Evolutionary conservation across 2,888 invertebrate species (phyloP).

Genomic region (Idaea aversata): DNA sequence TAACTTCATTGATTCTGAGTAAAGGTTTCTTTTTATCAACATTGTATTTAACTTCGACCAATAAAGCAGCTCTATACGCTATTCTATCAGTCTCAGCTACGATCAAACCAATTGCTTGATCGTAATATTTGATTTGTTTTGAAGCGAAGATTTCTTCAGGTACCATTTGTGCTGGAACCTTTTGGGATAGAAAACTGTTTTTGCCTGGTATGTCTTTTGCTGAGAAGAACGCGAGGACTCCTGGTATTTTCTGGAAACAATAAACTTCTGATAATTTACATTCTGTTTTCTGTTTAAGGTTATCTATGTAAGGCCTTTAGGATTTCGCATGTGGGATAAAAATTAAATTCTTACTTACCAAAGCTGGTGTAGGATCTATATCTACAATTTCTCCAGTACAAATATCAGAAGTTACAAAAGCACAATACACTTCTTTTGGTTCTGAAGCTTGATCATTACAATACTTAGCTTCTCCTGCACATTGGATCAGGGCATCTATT

Average conservation of each 20-base stretch:
- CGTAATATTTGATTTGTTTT: slow-evolving; percentile 80
- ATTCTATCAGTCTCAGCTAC: slow-evolving; percentile 80
- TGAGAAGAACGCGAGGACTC: slow-evolving; percentile 83
- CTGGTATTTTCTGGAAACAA: slow-evolving; percentile 79
- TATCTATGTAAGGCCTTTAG: neutral
- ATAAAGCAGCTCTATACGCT: slow-evolving; percentile 79
- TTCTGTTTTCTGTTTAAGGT: neutral
- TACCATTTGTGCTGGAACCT: slow-evolving; percentile 25
- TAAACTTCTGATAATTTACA: neutral
- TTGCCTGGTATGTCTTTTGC: slow-evolving; percentile 85
- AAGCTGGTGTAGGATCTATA: slow-evolving; percentile 82
- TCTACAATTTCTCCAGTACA: slow-evolving; percentile 78
- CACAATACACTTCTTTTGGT: slow-evolving; percentile 83
- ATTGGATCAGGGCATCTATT: slow-evolving; percentile 81
- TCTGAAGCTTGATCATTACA: slow-evolving; percentile 81
- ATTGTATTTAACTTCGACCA: slow-evolving; percentile 80
- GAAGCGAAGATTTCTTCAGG: slow-evolving; percentile 75
- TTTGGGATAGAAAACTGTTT: slow-evolving; percentile 75
- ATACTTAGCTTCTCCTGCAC: slow-evolving; percentile 84
- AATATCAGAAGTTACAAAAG: slow-evolving; percentile 80
- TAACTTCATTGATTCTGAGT: slow-evolving; percentile 49
- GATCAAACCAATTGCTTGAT: slow-evolving; percentile 85
- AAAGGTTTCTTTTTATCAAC: slow-evolving; percentile 56
- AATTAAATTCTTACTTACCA: slow-evolving; percentile 65
- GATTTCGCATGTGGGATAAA: neutral